Percentiles rank a stretch among this genome's conserved stretches.
Conservation (phyloP, 2,888 invertebrate genomes). For the Synergus gifuensis region DNA sequence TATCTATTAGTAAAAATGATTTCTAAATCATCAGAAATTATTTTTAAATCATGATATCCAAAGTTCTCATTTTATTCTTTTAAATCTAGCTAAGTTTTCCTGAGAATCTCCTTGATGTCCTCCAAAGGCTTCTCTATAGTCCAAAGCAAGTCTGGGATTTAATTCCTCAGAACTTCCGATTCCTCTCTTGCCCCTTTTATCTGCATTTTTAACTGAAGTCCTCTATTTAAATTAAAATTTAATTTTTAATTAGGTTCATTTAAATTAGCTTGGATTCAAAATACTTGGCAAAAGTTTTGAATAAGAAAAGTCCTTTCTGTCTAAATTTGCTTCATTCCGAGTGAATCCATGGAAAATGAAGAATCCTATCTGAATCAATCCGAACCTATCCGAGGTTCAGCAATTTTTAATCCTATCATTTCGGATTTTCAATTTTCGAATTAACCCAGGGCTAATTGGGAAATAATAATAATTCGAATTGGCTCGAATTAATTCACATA, state of each 20-base stretch:
- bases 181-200: not conserved
- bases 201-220: not conserved
- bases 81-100: slow-evolving; percentile 63
- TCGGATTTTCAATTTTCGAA: too few relatives aligned
- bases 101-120: slow-evolving; percentile 62
- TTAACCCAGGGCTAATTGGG: too few relatives aligned
- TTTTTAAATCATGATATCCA: not conserved
- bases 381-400: too few relatives aligned
- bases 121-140: slow-evolving; percentile 69
- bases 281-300: too few relatives aligned
- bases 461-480: too few relatives aligned
- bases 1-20: not conserved
- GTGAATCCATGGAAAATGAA: too few relatives aligned
- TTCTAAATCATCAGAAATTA: not conserved
- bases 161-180: slow-evolving; percentile 54
- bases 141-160: slow-evolving; percentile 57
- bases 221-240: not conserved
- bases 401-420: too few relatives aligned
- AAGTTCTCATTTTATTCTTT: slow-evolving; percentile 65
- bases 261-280: not conserved
- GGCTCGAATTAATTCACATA: too few relatives aligned
- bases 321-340: too few relatives aligned
- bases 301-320: too few relatives aligned
- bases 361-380: too few relatives aligned
- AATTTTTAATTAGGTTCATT: not conserved